A percentile compares a stretch with the other conserved stretches of the same genome.
Conservation (phyloP, 2,113 vertebrate genomes). For the Uropsilus gracilis region DNA sequence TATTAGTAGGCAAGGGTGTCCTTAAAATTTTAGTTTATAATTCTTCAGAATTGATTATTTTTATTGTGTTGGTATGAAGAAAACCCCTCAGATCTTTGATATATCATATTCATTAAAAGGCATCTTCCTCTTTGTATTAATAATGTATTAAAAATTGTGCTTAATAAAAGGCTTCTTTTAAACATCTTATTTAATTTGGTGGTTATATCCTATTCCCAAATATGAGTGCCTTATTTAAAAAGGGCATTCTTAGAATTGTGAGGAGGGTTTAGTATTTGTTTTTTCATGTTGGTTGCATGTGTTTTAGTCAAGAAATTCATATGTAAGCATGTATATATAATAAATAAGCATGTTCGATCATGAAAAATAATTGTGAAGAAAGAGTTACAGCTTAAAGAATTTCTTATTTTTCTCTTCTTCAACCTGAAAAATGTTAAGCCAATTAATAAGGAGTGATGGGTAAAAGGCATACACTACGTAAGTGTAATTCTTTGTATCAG, state of each 20-base stretch:
- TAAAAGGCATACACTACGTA: conserved; percentile 50
- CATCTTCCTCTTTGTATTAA: conserved; percentile 89
- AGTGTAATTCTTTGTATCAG: conserved; percentile 53
- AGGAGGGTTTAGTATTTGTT: conserved; percentile 60
- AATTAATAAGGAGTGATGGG: conserved; percentile 53
- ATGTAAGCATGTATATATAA: conserved; percentile 78
- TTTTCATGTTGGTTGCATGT: conserved; percentile 76
- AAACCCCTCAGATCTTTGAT: conserved; percentile 87
- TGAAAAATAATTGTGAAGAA: conserved; percentile 67
- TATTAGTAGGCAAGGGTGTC: conserved; percentile 86
- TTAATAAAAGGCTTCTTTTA: conserved; percentile 90
- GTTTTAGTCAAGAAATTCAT: conserved; percentile 70
- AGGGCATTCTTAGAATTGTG: conserved; percentile 76
- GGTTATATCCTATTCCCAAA: conserved; percentile 74
- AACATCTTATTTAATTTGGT: conserved; percentile 83
- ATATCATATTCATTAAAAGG: conserved; percentile 87
- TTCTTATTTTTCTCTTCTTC: conserved; percentile 67
- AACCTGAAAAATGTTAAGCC: conserved; percentile 64
- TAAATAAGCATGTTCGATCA: conserved; percentile 78
- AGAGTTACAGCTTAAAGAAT: conserved; percentile 71
- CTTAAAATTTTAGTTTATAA: conserved; percentile 88
- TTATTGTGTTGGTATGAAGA: conserved; percentile 88
- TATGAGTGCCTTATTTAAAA: conserved; percentile 73
- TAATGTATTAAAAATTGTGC: conserved; percentile 90
- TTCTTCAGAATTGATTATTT: conserved; percentile 84